Percentiles rank a stretch among this genome's conserved stretches.
Evolutionary conservation across 2,113 vertebrate genomes (phyloP).

Genomic region (Macrotus californicus): DNA sequence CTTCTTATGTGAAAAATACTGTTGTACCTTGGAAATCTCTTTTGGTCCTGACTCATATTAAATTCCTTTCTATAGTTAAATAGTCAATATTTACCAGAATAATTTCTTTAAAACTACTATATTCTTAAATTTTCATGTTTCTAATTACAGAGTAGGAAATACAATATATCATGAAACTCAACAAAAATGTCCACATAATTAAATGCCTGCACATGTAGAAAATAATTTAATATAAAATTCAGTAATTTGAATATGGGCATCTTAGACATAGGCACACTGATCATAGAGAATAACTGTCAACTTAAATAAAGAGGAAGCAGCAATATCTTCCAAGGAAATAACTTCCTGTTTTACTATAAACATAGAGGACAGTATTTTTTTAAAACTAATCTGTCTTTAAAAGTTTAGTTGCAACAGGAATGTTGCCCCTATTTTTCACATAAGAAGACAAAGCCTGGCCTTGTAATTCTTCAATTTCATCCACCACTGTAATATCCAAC

Average conservation of each 20-base stretch:
- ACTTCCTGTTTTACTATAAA: background rate
- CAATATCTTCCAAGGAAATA: background rate
- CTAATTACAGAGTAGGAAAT: background rate
- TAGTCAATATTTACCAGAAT: slow-evolving; percentile 20
- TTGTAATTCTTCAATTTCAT: background rate
- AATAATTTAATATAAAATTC: slow-evolving; percentile 30
- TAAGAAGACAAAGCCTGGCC: background rate
- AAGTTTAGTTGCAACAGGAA: background rate
- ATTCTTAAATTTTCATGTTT: slow-evolving; percentile 5
- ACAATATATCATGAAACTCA: background rate
- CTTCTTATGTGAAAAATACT: background rate
- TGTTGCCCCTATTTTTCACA: background rate
- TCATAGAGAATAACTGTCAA: background rate
- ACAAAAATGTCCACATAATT: background rate
- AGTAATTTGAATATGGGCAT: background rate
- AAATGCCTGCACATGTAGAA: background rate
- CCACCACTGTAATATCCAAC: background rate
- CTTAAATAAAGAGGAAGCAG: background rate
- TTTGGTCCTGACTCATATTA: background rate
- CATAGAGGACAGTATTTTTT: background rate
- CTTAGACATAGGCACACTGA: background rate
- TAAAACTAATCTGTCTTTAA: background rate
- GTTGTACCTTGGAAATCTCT: slow-evolving; percentile 8
- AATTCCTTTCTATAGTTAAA: slow-evolving; percentile 4
- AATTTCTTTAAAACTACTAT: slow-evolving; percentile 19